These are phyloP conservation scores for Theocolax elegans DNA, from an alignment of 1,140 invertebrate genomes.

Conservation along the genomic window DNA sequence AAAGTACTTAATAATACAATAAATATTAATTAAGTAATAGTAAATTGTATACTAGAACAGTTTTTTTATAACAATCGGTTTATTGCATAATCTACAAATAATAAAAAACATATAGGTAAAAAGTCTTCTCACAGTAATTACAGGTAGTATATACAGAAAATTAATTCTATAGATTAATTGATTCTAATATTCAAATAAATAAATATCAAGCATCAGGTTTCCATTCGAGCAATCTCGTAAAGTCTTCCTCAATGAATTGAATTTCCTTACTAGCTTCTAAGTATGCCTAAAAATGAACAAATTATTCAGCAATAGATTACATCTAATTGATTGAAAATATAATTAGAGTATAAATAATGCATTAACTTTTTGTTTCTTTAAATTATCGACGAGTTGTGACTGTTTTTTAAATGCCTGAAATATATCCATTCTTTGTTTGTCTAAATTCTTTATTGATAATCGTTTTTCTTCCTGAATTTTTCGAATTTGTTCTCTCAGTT, in stretches of 20 bases:
- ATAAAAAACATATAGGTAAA: no score
- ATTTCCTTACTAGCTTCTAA: slow-evolving; percentile 61
- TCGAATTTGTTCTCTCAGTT: slow-evolving; percentile 62
- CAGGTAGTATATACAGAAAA: no score
- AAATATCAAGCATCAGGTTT: slow-evolving; percentile 57
- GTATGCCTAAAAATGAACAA: slow-evolving; percentile 56
- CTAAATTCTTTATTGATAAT: slow-evolving; percentile 58
- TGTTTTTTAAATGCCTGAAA: slow-evolving; percentile 68
- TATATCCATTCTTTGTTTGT: slow-evolving; percentile 66
- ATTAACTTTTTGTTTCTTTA: slow-evolving; percentile 69
- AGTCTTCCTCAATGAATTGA: slow-evolving; percentile 63
- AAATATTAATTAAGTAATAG: no score
- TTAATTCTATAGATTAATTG: no score
- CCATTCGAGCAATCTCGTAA: slow-evolving; percentile 65
- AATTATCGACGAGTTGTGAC: slow-evolving; percentile 66
- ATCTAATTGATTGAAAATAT: slow-evolving; percentile 11
- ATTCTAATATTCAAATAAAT: no score
- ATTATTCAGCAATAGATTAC: neutral
- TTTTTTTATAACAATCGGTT: no score
- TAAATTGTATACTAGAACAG: no score
- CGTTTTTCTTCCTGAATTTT: slow-evolving; percentile 62
- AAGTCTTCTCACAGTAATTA: no score
- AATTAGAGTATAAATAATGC: neutral
- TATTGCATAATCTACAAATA: no score
- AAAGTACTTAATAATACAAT: no score